Base-by-base conservation (phyloP, 1,140 invertebrate genomes). In the Monomorium pharaonis region DNA sequence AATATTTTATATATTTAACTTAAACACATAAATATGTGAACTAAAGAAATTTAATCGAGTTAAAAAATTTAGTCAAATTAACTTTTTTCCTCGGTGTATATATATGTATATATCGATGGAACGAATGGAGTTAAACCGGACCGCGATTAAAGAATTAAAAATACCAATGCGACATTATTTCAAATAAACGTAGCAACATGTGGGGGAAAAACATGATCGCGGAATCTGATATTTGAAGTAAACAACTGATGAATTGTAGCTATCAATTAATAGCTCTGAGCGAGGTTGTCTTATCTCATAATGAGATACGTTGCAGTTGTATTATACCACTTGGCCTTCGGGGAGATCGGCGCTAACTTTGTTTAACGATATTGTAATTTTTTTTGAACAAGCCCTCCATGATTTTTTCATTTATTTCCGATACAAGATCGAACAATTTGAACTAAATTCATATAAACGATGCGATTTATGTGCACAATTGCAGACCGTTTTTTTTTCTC, bases 241-340 rank as follows among this genome's bases (percentile, higher is more conserved):
- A 67, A 80, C 30, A 67, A 80, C 47, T 16, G 21, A 33, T 69
- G 18, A 24, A 65, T 10, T 65, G 5, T 24, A 44, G n/a, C 9
- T 63, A 77, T 77, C 56, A 63, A 30, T 44, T 77, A 24, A 7
- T 16, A 77, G 30, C 27, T 56, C 16, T 30, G 14, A n/a, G 65
- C 6, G 33, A 37, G 33, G 44, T 70, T 54, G 62, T 72, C 65
- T 81, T 81, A 81, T 81, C 78, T 81, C 9, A 14, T 18, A 44
- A n/a, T 81, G 65, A 56, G 65, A 72, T 72, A 81, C 7, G 7
- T 65, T 72, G 37, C 51, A 58, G 58, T 42, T 65, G 24, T 37
- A 16, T 70, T 30, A 10, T 81, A 21, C 24, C 2, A 51, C 18
- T 27, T 56, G 51, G 7, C 24, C 58, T 58, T 81, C 24, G 24